Percentiles rank a stretch among this genome's conserved stretches.
phyloP scores from a whole-genome alignment of 1,140 invertebrate species.

The Chionoecetes opilio region DNA sequence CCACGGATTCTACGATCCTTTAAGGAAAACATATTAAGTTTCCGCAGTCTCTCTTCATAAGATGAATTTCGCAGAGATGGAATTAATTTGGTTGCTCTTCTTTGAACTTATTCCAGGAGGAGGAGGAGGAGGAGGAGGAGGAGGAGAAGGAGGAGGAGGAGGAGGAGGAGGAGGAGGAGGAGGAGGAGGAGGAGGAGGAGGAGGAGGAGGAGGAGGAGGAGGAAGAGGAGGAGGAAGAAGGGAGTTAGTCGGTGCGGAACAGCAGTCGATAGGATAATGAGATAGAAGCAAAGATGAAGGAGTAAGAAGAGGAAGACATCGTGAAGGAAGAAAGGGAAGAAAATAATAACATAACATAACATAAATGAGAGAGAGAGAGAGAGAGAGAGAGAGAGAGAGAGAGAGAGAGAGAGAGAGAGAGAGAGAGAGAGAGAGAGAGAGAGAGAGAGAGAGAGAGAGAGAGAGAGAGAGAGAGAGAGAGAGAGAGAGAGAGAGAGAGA shows the following conservation, averaged over 20 bases:
- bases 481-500: neutral
- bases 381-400: neutral
- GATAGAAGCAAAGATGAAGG: neutral
- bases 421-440: neutral
- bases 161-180: neutral
- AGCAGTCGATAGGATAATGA: neutral
- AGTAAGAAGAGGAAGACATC: neutral
- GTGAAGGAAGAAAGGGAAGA: neutral
- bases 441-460: neutral
- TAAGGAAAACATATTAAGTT: no score
- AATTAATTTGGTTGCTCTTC: no score
- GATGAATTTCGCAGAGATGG: no score
- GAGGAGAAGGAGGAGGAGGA: neutral
- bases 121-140: neutral
- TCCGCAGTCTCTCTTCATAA: no score
- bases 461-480: neutral
- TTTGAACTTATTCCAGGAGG: no score
- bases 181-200: neutral
- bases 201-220: constrained; percentile 11
- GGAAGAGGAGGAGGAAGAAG: neutral
- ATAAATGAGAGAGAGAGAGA: neutral
- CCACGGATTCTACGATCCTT: no score
- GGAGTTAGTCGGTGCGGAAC: neutral
- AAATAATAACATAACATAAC: neutral
- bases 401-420: neutral